Evolutionary conservation across 2,797 vertebrate species (phyloP).

Genomic region (Potorous gilbertii): DNA sequence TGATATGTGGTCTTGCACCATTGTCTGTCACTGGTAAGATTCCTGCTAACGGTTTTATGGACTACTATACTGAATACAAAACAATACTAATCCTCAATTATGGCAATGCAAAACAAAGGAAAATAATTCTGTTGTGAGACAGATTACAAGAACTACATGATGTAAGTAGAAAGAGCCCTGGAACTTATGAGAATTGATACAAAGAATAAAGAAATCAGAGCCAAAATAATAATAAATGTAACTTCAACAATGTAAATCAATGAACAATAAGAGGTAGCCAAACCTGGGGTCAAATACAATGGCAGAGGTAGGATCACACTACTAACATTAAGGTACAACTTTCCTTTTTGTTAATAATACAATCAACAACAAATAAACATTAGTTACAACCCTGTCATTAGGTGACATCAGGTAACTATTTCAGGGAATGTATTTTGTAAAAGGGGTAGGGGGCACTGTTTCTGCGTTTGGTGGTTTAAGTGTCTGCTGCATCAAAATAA

Average conservation of each 20-base stretch:
- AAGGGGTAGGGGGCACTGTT: neutral
- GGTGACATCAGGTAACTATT: neutral
- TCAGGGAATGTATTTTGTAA: neutral
- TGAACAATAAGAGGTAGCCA: neutral
- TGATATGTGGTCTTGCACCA: neutral
- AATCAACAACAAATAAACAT: neutral
- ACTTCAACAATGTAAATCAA: neutral
- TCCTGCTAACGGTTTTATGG: neutral
- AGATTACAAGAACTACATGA: neutral
- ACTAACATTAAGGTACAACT: neutral
- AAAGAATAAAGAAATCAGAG: neutral
- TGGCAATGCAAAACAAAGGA: conserved; percentile 38
- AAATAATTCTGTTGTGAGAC: conserved; percentile 9
- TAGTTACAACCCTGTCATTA: neutral
- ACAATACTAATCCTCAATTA: conserved; percentile 34
- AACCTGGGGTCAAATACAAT: neutral
- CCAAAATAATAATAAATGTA: neutral
- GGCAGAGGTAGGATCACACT: neutral
- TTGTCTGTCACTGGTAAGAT: conserved; percentile 4
- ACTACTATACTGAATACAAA: neutral
- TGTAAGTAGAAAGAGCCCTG: neutral
- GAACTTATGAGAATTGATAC: neutral
- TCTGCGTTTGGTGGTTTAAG: neutral
- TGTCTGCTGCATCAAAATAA: neutral
- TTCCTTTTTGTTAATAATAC: neutral